A percentile compares a stretch with the other conserved stretches of the same genome.
These are phyloP conservation scores for Cataglyphis hispanica DNA, from an alignment of 1,140 invertebrate species.

Conservation along the genomic window DNA sequence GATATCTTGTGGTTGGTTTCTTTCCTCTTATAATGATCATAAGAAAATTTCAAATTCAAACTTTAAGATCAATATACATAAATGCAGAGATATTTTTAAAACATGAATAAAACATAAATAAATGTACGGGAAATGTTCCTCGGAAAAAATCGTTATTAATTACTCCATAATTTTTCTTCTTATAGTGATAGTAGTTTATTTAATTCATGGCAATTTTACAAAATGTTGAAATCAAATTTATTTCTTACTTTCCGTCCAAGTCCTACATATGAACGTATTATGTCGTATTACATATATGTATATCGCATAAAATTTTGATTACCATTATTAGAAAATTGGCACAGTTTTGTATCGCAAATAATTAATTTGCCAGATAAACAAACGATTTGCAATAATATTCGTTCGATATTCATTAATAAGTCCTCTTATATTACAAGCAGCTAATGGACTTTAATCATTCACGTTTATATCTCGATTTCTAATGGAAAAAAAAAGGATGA, in stretches of 20 bases:
- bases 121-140: background rate
- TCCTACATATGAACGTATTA: slow-evolving; percentile 20
- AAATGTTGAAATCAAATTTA: slow-evolving; percentile 23
- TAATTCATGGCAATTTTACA: background rate
- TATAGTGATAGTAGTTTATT: background rate
- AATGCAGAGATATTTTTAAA: too few relatives aligned
- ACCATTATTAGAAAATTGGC: slow-evolving; percentile 57
- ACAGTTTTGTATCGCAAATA: slow-evolving; percentile 66
- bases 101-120: too few relatives aligned
- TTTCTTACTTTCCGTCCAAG: slow-evolving; percentile 28
- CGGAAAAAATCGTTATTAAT: background rate
- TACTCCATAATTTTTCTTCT: background rate
- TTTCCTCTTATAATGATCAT: background rate
- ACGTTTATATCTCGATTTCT: slow-evolving; percentile 37
- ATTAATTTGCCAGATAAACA: slow-evolving; percentile 78
- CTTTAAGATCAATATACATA: too few relatives aligned
- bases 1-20: background rate
- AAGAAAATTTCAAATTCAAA: too few relatives aligned
- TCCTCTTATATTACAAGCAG: slow-evolving; percentile 61
- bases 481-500: background rate
- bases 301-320: slow-evolving; percentile 64
- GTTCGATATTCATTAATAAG: slow-evolving; percentile 74
- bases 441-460: slow-evolving; percentile 51
- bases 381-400: slow-evolving; percentile 75
- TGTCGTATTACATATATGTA: background rate